Evolutionary conservation across 2,113 vertebrate genomes (phyloP), one percentile per base, ranked within the genome.

Genomic region (Tachuris rubrigastra): DNA sequence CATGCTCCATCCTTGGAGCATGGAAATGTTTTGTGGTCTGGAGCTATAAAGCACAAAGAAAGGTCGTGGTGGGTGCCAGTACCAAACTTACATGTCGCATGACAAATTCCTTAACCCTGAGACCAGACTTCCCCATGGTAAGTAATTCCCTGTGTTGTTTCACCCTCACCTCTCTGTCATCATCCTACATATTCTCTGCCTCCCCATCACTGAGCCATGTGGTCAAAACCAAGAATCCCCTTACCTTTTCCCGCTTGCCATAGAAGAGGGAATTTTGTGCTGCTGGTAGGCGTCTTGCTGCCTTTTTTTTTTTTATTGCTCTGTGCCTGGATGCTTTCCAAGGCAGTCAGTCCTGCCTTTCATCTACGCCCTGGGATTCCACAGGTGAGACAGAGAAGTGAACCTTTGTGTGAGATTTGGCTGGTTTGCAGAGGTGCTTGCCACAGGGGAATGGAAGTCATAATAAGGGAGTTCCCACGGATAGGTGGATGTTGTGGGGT

Each of bases 401-500:
- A 91, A 87, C 49, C 83, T 89, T 92, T 96, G 88, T 95, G 88
- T 85, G 93, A 89, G 80, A 92, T 92, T 68, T 96, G 92, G 93
- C 96, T 92, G 76, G 28, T 96, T 90, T 86, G 81, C 79, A 65
- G 76, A 91, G 52, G 60, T 16, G 1, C 35, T 96, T 93, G 86
- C 93, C 90, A 85, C 85, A 68, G 95, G 90, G 90, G 47, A 90
- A n/a, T 95, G 65, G 88, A 95, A 94, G 56, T 84, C 80, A 46
- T 90, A 96, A 89, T 80, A 81, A 89, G 90, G 89, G 95, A 94
- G 93, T 96, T 96, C 86, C 95, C 95, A 89, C 88, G 93, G 60
- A 90, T 78, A 75, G 76, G 50, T 97, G 80, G 60, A 74, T 90
- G 53, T 72, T 50, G 12, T 90, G 72, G 75, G 67, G 10, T 39